phyloP scores from a whole-genome alignment of 2,888 invertebrate species.

The Meliscaeva auricollis region DNA sequence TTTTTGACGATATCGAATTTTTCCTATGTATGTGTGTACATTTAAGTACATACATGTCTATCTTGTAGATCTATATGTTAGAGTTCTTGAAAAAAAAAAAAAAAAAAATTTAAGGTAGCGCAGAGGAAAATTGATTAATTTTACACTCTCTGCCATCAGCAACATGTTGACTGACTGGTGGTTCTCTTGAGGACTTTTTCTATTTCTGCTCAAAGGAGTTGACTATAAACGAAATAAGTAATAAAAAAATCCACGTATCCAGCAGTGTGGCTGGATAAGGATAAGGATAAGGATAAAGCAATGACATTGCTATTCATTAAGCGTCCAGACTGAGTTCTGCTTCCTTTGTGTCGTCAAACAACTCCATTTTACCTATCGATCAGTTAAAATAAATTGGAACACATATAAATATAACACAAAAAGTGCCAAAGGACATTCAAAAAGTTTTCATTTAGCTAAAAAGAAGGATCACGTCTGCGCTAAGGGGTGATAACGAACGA shows the following conservation, averaged over 20 bases:
- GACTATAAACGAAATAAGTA: slow-evolving; percentile 28
- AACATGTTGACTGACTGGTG: slow-evolving; percentile 23
- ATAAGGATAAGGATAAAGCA: not conserved
- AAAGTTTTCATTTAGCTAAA: not conserved
- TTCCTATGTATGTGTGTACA: not conserved
- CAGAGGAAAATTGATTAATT: slow-evolving; percentile 54
- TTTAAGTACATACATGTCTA: not conserved
- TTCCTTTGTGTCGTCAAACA: not conserved
- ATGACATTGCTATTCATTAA: slow-evolving; percentile 44
- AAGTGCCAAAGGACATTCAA: slow-evolving; percentile 27
- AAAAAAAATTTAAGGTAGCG: slow-evolving; percentile 17
- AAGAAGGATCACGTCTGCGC: slow-evolving; percentile 43
- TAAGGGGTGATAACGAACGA: not conserved
- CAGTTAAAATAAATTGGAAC: slow-evolving; percentile 58
- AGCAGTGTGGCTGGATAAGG: not conserved
- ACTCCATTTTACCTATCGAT: slow-evolving; percentile 47
- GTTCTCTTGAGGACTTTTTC: not conserved
- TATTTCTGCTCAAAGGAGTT: slow-evolving; percentile 15
- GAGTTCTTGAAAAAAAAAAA: not conserved
- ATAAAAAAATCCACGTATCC: slow-evolving; percentile 11
- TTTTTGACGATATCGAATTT: slow-evolving; percentile 59
- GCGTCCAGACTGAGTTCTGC: slow-evolving; percentile 10
- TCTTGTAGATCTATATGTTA: slow-evolving; percentile 35
- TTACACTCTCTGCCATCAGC: slow-evolving; percentile 1
- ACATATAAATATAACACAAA: slow-evolving; percentile 24